Conservation (phyloP, 2,113 vertebrate genomes). For the Amia ocellicauda region DNA sequence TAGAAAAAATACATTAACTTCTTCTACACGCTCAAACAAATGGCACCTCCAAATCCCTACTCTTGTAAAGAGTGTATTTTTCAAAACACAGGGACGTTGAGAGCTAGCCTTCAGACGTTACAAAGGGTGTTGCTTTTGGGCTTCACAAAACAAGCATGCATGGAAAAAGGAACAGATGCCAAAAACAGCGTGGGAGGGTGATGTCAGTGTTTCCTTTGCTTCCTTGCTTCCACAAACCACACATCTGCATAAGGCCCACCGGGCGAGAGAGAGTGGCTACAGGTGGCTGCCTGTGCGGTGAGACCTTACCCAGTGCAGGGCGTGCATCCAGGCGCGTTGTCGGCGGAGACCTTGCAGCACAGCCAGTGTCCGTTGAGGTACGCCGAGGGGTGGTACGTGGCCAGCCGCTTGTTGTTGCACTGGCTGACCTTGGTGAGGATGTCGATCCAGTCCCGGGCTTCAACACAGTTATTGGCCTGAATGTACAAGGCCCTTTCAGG, state of each 20-base stretch:
- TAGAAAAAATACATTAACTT: too few species aligned
- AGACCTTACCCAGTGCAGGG: conserved; percentile 87
- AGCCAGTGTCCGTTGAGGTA: conserved; percentile 97
- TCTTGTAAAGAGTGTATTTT: too few species aligned
- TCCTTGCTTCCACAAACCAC: too few species aligned
- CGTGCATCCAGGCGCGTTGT: conserved; percentile 80
- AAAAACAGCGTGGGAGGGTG: not conserved
- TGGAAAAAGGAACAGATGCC: too few species aligned
- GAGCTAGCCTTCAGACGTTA: too few species aligned
- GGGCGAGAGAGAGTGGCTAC: not conserved
- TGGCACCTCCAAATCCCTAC: too few species aligned
- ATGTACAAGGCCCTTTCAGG: conserved; percentile 95
- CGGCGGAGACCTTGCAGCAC: conserved; percentile 86
- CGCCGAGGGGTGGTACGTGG: conserved; percentile 91
- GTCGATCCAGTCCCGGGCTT: conserved; percentile 96
- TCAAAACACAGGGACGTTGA: too few species aligned
- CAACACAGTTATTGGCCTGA: conserved; percentile 96
- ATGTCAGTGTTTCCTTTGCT: too few species aligned
- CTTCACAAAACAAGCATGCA: too few species aligned
- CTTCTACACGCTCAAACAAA: too few species aligned
- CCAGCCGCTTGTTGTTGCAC: conserved; percentile 91
- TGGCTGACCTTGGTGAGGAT: conserved; percentile 97
- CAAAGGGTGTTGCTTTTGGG: too few species aligned
- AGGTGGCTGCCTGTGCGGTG: not conserved
- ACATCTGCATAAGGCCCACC: too few species aligned